These are phyloP conservation scores for Epizoanthus stellaris DNA, from an alignment of 92 coral and sea anemone genomes.

Conservation along the genomic window DNA sequence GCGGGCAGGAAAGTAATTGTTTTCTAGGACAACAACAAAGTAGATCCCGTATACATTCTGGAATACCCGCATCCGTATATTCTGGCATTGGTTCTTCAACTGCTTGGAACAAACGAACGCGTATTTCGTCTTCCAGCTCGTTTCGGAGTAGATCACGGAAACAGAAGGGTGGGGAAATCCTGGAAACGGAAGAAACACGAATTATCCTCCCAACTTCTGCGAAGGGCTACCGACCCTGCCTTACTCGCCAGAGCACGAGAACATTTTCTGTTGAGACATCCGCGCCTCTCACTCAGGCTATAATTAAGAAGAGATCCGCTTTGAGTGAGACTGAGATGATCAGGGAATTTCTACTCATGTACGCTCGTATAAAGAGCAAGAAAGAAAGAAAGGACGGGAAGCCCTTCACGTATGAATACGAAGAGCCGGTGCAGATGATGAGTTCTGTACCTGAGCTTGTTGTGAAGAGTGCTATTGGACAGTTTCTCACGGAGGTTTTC, in stretches of 20 bases:
- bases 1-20: background rate
- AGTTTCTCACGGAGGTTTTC: conserved; percentile 73
- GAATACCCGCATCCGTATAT: conserved; percentile 2
- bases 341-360: conserved; percentile 82
- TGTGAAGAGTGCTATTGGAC: conserved; percentile 87
- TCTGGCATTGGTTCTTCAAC: background rate
- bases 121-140: background rate
- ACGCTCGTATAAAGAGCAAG: conserved; percentile 70
- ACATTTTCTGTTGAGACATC: conserved; percentile 34
- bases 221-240: conserved; percentile 59
- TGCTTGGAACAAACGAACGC: conserved; percentile 13
- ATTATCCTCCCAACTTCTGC: conserved; percentile 72
- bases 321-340: conserved; percentile 45
- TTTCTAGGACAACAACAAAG: background rate
- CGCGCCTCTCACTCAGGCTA: conserved; percentile 19
- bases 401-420: conserved; percentile 21
- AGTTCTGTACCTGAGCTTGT: conserved; percentile 84
- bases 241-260: conserved; percentile 31
- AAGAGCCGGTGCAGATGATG: conserved; percentile 67
- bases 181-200: conserved; percentile 67
- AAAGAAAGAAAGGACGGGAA: conserved; percentile 3
- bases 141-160: background rate
- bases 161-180: background rate
- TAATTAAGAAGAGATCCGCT: conserved; percentile 39
- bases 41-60: background rate